These are phyloP conservation scores for Selenia dentaria DNA, from an alignment of 2,888 invertebrate species.

Conservation along the genomic window DNA sequence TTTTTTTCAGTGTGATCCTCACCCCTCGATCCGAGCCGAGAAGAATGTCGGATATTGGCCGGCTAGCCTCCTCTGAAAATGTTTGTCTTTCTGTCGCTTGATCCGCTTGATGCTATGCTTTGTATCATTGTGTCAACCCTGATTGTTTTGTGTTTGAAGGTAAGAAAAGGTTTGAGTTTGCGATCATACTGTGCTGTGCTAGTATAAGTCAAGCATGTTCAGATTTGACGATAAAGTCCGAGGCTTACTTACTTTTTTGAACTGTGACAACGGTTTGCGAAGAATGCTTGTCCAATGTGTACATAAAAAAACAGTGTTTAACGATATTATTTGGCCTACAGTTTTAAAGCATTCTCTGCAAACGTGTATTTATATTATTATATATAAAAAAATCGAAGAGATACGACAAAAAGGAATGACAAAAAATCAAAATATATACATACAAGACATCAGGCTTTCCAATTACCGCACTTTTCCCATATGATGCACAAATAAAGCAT, in stretches of 20 bases:
- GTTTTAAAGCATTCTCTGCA: slow-evolving; percentile 25
- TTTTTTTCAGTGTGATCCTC: slow-evolving; percentile 84
- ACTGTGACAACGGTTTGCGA: slow-evolving; percentile 31
- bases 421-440: too few relatives aligned
- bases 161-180: slow-evolving; percentile 44
- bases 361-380: slow-evolving; percentile 2
- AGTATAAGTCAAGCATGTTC: slow-evolving; percentile 44
- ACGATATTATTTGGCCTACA: too few relatives aligned
- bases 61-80: slow-evolving; percentile 84
- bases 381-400: slow-evolving; percentile 6
- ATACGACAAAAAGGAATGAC: too few relatives aligned
- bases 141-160: slow-evolving; percentile 30
- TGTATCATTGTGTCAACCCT: slow-evolving; percentile 46
- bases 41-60: slow-evolving; percentile 75
- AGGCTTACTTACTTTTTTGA: slow-evolving; percentile 20
- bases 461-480: slow-evolving; percentile 60
- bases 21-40: slow-evolving; percentile 85
- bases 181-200: slow-evolving; percentile 49
- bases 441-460: slow-evolving; percentile 32
- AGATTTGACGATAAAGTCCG: slow-evolving; percentile 10
- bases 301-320: too few relatives aligned
- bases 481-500: slow-evolving; percentile 62
- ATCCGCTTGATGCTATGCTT: slow-evolving; percentile 75
- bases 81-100: slow-evolving; percentile 73
- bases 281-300: slow-evolving; percentile 25